Evolutionary conservation across 2,113 vertebrate genomes (phyloP).

Genomic region (Tinamus guttatus): DNA sequence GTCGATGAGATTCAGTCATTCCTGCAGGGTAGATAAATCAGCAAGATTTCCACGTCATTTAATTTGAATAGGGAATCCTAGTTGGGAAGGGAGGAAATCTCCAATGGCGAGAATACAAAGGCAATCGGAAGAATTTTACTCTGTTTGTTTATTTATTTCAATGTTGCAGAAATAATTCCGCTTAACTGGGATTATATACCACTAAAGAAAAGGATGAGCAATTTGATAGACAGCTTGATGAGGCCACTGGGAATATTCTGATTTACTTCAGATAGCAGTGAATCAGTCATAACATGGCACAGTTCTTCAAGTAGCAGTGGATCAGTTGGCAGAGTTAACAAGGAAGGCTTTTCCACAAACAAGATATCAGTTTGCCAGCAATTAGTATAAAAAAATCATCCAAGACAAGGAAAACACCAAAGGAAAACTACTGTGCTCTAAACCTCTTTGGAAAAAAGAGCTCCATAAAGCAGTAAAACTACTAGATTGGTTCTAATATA

Average conservation of each 20-base stretch:
- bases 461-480: slow-evolving; percentile 40
- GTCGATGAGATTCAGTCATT: background rate
- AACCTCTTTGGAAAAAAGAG: slow-evolving; percentile 18
- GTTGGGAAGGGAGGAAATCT: background rate
- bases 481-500: slow-evolving; percentile 11
- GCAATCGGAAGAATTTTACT: background rate
- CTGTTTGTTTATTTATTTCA: slow-evolving; percentile 37
- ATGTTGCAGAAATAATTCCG: slow-evolving; percentile 6
- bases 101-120: background rate
- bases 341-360: slow-evolving; percentile 35
- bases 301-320: slow-evolving; percentile 6
- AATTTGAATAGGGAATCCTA: background rate
- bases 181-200: background rate
- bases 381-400: slow-evolving; percentile 45
- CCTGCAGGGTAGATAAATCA: background rate
- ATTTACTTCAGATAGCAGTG: slow-evolving; percentile 5
- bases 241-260: slow-evolving; percentile 5
- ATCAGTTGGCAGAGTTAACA: slow-evolving; percentile 34
- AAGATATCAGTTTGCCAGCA: slow-evolving; percentile 33
- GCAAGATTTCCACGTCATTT: background rate
- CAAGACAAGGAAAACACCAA: slow-evolving; percentile 41
- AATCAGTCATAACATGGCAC: background rate
- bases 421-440: slow-evolving; percentile 14
- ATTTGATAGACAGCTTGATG: background rate
- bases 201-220: slow-evolving; percentile 21